Percentiles rank a stretch among this genome's conserved stretches.
Evolutionary conservation across 1,140 invertebrate species (phyloP).

Genomic region (Nautilus pompilius): DNA sequence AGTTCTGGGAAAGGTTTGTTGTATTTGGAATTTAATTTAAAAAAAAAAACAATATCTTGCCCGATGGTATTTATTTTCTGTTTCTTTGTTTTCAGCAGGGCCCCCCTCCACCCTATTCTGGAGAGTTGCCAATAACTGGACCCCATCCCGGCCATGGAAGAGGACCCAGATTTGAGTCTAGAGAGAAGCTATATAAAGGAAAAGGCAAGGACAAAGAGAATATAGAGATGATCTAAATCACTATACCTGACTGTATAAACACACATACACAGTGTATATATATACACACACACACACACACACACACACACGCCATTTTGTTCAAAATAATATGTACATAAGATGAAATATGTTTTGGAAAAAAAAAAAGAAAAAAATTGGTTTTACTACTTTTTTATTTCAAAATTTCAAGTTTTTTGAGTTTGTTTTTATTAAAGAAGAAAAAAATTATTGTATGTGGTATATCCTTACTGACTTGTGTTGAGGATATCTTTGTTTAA

Average conservation of each 20-base stretch:
- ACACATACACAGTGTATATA: not conserved
- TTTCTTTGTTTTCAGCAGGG: constrained; percentile 14
- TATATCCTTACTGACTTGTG: too few relatives aligned
- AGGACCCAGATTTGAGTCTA: not conserved
- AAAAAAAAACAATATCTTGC: not conserved
- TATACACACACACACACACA: not conserved
- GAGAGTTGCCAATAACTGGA: constrained; percentile 13
- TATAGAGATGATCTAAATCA: not conserved
- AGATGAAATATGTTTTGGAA: constrained; percentile 1
- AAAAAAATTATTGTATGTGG: too few relatives aligned
- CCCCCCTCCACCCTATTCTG: constrained; percentile 30
- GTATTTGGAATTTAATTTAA: not conserved
- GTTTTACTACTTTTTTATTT: not conserved
- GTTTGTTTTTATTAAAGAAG: too few relatives aligned
- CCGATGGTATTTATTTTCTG: constrained; percentile 2
- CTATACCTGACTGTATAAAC: not conserved
- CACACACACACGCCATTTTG: too few relatives aligned
- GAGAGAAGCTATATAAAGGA: not conserved
- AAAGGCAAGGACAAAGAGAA: not conserved
- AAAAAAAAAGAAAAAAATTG: not conserved
- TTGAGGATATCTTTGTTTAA: too few relatives aligned
- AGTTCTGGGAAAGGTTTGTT: constrained; percentile 7
- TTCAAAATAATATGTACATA: constrained; percentile 1
- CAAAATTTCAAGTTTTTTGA: too few relatives aligned
- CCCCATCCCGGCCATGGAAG: constrained; percentile 28